Evolutionary conservation across 2,797 vertebrate species (phyloP).

Genomic region (Hafferia zeledoni): DNA sequence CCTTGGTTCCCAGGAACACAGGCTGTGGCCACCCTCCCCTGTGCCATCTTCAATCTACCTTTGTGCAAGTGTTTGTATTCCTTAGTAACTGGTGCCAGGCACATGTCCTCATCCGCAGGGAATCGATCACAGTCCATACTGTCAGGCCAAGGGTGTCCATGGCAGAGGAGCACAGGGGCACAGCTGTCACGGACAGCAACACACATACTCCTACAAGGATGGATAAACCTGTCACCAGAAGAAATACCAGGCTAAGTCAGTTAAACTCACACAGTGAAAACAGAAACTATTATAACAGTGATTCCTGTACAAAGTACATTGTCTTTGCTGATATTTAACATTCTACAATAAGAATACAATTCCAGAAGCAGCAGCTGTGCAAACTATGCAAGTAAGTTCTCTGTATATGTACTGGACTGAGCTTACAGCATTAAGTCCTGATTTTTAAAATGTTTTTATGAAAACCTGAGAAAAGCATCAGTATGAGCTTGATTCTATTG

Average conservation of each 20-base stretch:
- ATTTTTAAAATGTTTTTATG: neutral
- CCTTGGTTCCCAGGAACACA: neutral
- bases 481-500: neutral
- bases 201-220: slow-evolving; percentile 89
- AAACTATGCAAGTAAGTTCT: neutral
- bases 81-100: slow-evolving; percentile 81
- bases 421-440: neutral
- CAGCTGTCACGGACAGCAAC: slow-evolving; percentile 85
- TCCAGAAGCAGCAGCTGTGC: neutral
- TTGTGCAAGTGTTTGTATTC: slow-evolving; percentile 76
- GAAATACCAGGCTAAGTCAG: neutral
- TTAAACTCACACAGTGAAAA: neutral
- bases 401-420: neutral
- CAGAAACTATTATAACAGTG: neutral
- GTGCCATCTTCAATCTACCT: slow-evolving; percentile 72
- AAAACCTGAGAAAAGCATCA: neutral
- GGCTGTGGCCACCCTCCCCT: neutral
- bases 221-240: slow-evolving; percentile 81
- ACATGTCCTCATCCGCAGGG: slow-evolving; percentile 84
- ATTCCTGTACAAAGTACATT: neutral
- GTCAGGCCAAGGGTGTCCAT: slow-evolving; percentile 85
- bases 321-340: neutral
- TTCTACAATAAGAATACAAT: neutral
- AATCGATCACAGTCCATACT: slow-evolving; percentile 85
- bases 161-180: slow-evolving; percentile 83